Base-by-base conservation (phyloP, 2,113 vertebrate species). In the Tychaedon coryphoeus region DNA sequence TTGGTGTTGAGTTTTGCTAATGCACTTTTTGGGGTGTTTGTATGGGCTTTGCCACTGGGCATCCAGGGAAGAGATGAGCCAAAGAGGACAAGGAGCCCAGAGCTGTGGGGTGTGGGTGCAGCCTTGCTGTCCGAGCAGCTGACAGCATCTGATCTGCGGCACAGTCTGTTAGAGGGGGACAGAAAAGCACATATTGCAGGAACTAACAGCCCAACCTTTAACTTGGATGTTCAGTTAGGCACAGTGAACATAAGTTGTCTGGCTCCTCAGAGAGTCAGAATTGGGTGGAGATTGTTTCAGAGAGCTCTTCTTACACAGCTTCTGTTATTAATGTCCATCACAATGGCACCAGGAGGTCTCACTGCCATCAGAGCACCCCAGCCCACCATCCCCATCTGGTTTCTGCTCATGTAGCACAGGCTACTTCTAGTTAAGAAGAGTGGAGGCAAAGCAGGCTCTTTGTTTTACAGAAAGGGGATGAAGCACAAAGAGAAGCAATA, bases 401-500 rank as follows among this genome's bases (percentile, higher is more conserved):
- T 84, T 65, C 34, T 7, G 0, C 31, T 86, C 19, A 18, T 0
- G 0, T 42, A 24, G 24, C 60, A 56, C 47, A 81, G 48, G 17
- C 42, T 67, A 6, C 34, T 78, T 23, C 84, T 62, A 29, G 34
- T n/a, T 62, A 65, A 38, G 45, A 74, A 38, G 57, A 33, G 31
- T 65, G 45, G n/a, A 75, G 54, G 58, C 62, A 67, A 85, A 91
- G 72, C 19, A 28, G 19, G 9, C 20, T 87, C 80, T 87, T 87
- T 91, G 58, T 90, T 92, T 91, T 87, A 62, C 45, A 79, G 14
- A 89, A 82, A 65, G 34, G 50, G 67, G 19, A 38, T 82, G 64
- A 77, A 90, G 62, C 58, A 79, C 81, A 92, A 76, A 94, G 81
- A 77, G 71, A 79, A 93, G 85, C 67, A 96, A 57, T 92, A 86